Evolutionary conservation across 2,797 vertebrate genomes (phyloP).

Genomic region (Coregonus sp.): DNA sequence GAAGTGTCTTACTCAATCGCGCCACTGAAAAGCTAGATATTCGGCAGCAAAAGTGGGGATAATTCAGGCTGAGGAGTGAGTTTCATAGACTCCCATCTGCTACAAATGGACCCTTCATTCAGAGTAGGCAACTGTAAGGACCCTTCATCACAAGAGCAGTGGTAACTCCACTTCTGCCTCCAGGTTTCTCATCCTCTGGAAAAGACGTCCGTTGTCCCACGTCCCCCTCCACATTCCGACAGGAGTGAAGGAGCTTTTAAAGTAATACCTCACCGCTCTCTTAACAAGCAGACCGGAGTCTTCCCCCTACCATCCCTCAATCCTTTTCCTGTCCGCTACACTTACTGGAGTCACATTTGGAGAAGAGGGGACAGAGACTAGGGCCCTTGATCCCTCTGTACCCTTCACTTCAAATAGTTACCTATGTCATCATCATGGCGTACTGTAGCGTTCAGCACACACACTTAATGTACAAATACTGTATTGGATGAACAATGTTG

Average conservation of each 20-base stretch:
- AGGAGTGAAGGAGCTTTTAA: conserved; percentile 75
- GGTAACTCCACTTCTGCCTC: conserved; percentile 63
- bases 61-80: background rate
- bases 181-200: conserved; percentile 78
- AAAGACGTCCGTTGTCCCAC: conserved; percentile 63
- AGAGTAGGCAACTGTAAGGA: background rate
- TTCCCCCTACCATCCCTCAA: conserved; percentile 57
- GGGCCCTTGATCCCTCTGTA: conserved; percentile 18
- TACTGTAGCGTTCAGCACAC: background rate
- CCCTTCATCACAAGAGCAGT: background rate
- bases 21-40: background rate
- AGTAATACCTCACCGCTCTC: conserved; percentile 73
- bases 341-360: conserved; percentile 35
- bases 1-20: background rate
- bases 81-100: background rate
- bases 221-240: conserved; percentile 59
- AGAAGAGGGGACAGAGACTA: conserved; percentile 23
- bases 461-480: background rate
- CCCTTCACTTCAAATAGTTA: background rate
- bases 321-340: conserved; percentile 14
- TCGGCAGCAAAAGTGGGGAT: background rate
- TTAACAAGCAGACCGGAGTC: conserved; percentile 53
- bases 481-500: background rate
- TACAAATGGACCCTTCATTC: background rate
- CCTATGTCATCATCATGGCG: background rate